Conservation (phyloP, 2,113 vertebrate species). For the Psilopogon haemacephalus region DNA sequence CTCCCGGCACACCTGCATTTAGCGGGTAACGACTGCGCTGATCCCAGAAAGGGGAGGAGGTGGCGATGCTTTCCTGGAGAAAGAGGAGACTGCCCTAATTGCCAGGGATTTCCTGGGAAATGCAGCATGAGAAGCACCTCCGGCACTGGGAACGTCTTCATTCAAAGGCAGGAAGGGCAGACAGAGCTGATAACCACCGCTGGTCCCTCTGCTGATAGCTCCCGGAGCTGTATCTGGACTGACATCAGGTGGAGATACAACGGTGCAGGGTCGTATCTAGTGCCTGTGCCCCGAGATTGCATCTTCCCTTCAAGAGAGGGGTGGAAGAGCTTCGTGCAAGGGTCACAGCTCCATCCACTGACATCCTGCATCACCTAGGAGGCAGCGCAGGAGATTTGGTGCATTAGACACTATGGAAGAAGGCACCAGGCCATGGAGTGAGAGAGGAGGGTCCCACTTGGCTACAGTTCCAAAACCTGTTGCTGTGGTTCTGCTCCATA, state of each 20-base stretch:
- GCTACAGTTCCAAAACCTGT: not conserved
- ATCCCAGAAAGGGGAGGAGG: not conserved
- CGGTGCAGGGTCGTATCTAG: rapidly evolving
- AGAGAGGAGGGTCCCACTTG: not conserved
- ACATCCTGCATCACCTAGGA: no score
- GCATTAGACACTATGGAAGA: not conserved
- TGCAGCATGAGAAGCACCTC: not conserved
- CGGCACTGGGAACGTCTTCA: not conserved
- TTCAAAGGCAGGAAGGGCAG: not conserved
- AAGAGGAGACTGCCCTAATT: no score
- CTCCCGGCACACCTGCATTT: not conserved
- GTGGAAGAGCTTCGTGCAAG: not conserved
- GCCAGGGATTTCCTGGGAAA: not conserved
- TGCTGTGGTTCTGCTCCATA: not conserved
- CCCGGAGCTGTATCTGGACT: not conserved
- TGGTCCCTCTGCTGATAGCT: not conserved
- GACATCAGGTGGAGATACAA: rapidly evolving
- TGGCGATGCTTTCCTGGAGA: not conserved
- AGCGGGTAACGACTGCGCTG: not conserved
- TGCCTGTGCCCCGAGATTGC: not conserved
- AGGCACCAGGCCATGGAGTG: not conserved
- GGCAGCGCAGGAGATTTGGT: not conserved
- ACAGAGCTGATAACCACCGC: not conserved
- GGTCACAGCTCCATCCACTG: not conserved
- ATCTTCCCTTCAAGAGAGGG: not conserved